Evolutionary conservation across 2,113 vertebrate genomes (phyloP).

Genomic region (Pagrus major): DNA sequence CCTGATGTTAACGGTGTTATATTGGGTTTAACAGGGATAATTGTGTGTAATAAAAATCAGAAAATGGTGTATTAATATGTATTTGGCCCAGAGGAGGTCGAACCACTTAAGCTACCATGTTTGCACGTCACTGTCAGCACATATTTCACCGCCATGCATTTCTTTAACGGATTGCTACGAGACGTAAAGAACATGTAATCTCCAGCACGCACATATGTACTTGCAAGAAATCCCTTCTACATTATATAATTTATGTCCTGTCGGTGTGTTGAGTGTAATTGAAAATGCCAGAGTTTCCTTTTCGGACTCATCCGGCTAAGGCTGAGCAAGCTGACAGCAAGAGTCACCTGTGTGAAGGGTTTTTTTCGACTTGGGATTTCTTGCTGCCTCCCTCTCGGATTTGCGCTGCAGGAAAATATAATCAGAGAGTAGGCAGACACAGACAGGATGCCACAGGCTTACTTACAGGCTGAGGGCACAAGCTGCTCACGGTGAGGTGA

Average conservation of each 20-base stretch:
- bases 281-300: constrained; percentile 29
- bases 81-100: not conserved
- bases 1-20: not conserved
- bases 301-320: constrained; percentile 19
- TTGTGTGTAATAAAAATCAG: not conserved
- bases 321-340: constrained; percentile 41
- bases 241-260: not conserved
- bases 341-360: constrained; percentile 40
- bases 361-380: constrained; percentile 31
- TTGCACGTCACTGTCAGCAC: not conserved
- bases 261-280: constrained; percentile 19
- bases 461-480: constrained; percentile 40
- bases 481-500: constrained; percentile 51
- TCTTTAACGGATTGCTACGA: not conserved
- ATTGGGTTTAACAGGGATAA: not conserved
- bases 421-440: constrained; percentile 46
- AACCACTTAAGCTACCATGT: not conserved
- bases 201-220: not conserved
- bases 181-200: not conserved
- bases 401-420: constrained; percentile 47
- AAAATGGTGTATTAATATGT: not conserved
- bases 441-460: constrained; percentile 36
- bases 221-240: not conserved
- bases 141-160: not conserved
- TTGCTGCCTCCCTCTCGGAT: constrained; percentile 34